Percentiles rank a stretch among this genome's conserved stretches.
These are phyloP conservation scores for Hetaerina titia DNA, from an alignment of 2,888 invertebrate species.

Conservation along the genomic window DNA sequence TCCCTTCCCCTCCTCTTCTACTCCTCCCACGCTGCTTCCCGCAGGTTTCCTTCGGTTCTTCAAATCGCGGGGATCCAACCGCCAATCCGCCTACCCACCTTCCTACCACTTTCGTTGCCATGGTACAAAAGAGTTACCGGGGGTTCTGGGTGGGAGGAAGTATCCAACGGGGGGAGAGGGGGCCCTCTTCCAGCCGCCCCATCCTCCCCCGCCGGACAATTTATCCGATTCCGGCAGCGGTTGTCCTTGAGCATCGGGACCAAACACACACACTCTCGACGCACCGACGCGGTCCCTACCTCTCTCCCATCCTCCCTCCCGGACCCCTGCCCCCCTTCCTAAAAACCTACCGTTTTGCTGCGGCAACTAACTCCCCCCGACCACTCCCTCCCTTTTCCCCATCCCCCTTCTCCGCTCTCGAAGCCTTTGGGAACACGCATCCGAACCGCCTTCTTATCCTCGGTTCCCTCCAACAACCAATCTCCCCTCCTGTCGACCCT, in stretches of 20 bases:
- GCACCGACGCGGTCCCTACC: slow-evolving; percentile 16
- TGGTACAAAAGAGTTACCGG: neutral
- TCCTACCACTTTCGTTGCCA: neutral
- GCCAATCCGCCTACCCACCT: neutral
- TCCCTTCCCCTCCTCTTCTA: neutral
- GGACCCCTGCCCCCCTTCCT: neutral
- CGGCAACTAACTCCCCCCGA: neutral
- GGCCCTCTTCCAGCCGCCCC: neutral
- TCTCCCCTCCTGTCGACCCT: no score
- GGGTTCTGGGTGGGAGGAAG: neutral
- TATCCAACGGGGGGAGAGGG: neutral
- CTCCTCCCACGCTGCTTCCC: neutral
- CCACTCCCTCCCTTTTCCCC: neutral
- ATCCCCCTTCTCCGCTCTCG: neutral
- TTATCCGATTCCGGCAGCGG: slow-evolving; percentile 53
- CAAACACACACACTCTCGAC: neutral
- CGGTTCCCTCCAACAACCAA: neutral
- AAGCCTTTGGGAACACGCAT: neutral
- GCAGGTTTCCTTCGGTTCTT: neutral
- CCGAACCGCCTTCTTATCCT: neutral
- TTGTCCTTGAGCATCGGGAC: slow-evolving; percentile 42
- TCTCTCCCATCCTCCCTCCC: neutral
- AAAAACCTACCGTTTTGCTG: neutral
- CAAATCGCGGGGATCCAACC: neutral
- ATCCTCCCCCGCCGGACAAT: slow-evolving; percentile 25